These are phyloP conservation scores for Azorinus chamasolen DNA, from an alignment of 2,888 invertebrate species.

Conservation along the genomic window DNA sequence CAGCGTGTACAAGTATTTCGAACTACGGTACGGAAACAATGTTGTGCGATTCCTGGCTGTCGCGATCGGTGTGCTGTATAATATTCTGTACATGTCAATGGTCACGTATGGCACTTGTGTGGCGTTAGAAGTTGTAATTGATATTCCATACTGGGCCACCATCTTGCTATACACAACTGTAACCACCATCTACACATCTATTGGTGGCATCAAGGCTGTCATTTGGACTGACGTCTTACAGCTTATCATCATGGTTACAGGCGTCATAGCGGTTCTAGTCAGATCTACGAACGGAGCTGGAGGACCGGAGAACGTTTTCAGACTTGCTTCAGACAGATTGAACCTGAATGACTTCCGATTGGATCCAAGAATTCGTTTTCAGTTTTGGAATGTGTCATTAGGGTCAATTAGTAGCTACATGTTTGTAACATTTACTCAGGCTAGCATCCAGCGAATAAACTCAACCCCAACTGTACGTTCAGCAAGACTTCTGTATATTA, in stretches of 20 bases:
- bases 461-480: constrained; percentile 27
- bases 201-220: constrained; percentile 48
- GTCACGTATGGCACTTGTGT: constrained; percentile 37
- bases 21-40: constrained; percentile 29
- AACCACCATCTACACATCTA: constrained; percentile 40
- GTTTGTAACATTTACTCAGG: constrained; percentile 19
- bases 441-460: constrained; percentile 36
- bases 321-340: constrained; percentile 11
- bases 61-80: constrained; percentile 10
- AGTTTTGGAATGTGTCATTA: constrained; percentile 32
- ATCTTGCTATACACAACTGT: constrained; percentile 36
- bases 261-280: constrained; percentile 31
- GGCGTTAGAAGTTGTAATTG: constrained; percentile 29
- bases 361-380: constrained; percentile 30
- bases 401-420: constrained; percentile 25
- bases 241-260: constrained; percentile 35
- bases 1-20: constrained; percentile 40
- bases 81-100: constrained; percentile 31
- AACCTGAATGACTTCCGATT: constrained; percentile 13
- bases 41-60: constrained; percentile 16
- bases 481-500: constrained; percentile 18
- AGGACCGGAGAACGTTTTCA: constrained; percentile 9
- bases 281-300: constrained; percentile 31
- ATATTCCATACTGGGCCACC: constrained; percentile 41
- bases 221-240: constrained; percentile 52